Evolutionary conservation across 2,797 vertebrate genomes (phyloP), one percentile per base, ranked within the genome.

Genomic region (Pampus argenteus): DNA sequence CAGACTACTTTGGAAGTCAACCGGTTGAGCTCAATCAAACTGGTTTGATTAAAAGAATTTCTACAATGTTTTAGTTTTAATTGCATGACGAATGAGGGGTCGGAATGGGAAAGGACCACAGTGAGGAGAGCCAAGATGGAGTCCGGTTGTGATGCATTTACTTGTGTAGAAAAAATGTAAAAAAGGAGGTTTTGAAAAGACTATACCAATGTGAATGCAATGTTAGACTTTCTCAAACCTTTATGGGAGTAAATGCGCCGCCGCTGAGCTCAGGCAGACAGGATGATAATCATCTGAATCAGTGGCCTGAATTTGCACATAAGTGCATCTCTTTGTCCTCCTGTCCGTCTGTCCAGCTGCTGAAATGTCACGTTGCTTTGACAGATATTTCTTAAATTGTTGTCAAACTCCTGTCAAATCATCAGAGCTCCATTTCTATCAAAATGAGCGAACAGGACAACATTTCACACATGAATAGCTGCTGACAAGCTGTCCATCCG

Each of bases 401-500:
- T 51, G 67, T 61, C 18, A 52, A 75, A 71, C 47, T 72, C 20
- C 0, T 9, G 29, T 82, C 63, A 65, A 40, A 60, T 54, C 28
- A 44, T 66, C 48, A 3, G 26, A 22, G 17, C 23, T 48, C 3
- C 40, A 45, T 73, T 78, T 72, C 59, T 63, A 5, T 76, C 49
- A 40, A 23, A 55, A n/a, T 7, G 20, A 70, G 34, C 3, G 26
- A 51, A 23, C 51, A 17, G 20, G 56, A 63, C 42, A 74, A 65
- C 6, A 66, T 81, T 72, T 84, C 66, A 75, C 76, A 64, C 76
- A 63, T 57, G 67, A 83, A 44, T 56, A 66, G 70, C 66, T 66
- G 62, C 59, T 67, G 77, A 83, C 76, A 40, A 64, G 76, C 57
- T 77, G 78, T 79, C 76, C 80, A 63, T 74, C 75, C 74, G 34